Conservation (phyloP, 2,888 invertebrate species). For the Agriopis leucophaearia region DNA sequence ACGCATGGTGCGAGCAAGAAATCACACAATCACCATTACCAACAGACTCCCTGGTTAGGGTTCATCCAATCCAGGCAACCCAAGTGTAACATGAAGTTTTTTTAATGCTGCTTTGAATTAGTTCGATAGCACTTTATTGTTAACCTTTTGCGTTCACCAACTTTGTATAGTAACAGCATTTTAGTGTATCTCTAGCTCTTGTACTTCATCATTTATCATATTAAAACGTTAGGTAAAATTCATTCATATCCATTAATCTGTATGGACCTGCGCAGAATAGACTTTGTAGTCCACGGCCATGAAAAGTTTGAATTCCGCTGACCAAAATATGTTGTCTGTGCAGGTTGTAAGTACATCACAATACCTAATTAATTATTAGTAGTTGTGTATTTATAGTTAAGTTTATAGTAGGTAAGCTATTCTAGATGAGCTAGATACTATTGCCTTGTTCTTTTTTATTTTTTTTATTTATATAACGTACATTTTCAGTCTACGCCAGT, state of each 20-base stretch:
- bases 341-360: not conserved
- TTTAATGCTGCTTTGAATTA: not conserved
- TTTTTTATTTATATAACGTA: not conserved
- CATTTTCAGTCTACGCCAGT: conserved; percentile 95
- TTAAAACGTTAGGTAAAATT: too few relatives aligned
- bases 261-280: too few relatives aligned
- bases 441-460: not conserved
- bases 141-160: not conserved
- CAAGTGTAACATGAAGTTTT: too few relatives aligned
- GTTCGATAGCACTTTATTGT: not conserved
- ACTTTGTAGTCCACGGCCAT: too few relatives aligned
- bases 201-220: not conserved
- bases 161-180: not conserved
- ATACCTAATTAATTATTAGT: not conserved
- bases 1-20: too few relatives aligned
- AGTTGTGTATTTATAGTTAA: not conserved
- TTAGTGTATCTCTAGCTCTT: not conserved
- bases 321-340: not conserved
- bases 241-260: too few relatives aligned
- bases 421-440: conserved; percentile 2
- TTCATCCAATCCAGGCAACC: not conserved
- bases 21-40: too few relatives aligned
- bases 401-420: not conserved
- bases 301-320: not conserved
- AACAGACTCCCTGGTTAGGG: too few relatives aligned